Base-by-base conservation (phyloP, 2,888 invertebrate genomes). In the Drymonia ruficornis region DNA sequence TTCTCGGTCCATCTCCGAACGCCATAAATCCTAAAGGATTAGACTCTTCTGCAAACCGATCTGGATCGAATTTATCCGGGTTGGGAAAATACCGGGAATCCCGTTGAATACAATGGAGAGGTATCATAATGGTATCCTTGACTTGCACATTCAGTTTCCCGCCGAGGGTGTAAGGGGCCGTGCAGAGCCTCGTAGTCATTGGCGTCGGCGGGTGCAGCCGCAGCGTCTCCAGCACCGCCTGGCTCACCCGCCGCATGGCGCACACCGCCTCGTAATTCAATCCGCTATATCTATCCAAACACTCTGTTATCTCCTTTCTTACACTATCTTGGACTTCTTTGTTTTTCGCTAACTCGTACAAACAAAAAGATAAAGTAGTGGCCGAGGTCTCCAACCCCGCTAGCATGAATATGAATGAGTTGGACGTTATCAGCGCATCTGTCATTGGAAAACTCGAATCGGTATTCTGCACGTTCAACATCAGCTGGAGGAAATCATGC, bases 371-470 rank as follows among this genome's bases (percentile, higher is more conserved):
- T 54, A 89, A 70, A 16, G 91, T 90, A 43, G 89, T 90, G 23
- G 92, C 80, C 12, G 91, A 86, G 8, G 92, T 87, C 67, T 92
- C 92, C 61, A 92, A 67, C 1, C 92, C 92, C n/a, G 92, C 92
- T 54, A 92, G 58, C 89, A 92, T 89, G 65, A 92, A 92, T 84
- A 92, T 92, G 70, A 92, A 92, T 50, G 92, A 92, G 74, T 91
- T 92, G 13, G 92, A 92, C 38, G 86, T 91, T 78, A 92, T 92
- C 65, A 92, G 78, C 56, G 83, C 86, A 74, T 92, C 91, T 9
- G 91, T 89, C 89, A 92, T 92, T 45, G 67, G 61, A 65, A 91
- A 87, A 52, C 68, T 78, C 11, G 69, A 78, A 60, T 87, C 84
- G 6, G 79, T 79, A 60, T 84, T 84, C 70, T 92, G 91, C 46